Base-by-base conservation (phyloP, 1,140 invertebrate species). In the Homarus americanus region DNA sequence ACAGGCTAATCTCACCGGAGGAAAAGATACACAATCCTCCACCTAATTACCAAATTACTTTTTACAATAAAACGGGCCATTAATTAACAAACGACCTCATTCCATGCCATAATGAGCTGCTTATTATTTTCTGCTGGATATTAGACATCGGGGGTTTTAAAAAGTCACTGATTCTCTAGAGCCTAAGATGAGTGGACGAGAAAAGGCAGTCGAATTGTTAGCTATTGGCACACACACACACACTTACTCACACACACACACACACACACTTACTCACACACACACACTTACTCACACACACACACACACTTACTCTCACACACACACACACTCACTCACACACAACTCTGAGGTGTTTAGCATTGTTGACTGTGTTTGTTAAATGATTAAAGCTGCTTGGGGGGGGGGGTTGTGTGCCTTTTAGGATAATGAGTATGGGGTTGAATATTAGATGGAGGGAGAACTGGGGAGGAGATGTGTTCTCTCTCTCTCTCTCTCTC, bases 1-100 rank as follows among this genome's bases (percentile, higher is more conserved):
- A 79, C 76, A 79, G 40, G 20, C n/a, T 49, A 79, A 79, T 79
- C 44, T 20, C 24, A 79, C 20, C 49, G 7, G 76, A 79, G 5
- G 38, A 44, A 79, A 79, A 79, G 40, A 79, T 44, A 44, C 40
- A 79, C 40, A 79, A 79, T 69, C 32, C n/a, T 28, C 40, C n/a
- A 49, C 40, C 40, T 79, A 41, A 79, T 79, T 79, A 79, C 44
- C 76, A 44, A 79, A 79, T 79, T 79, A 79, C 28, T 79, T 79
- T 79, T 44, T 49, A 79, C 76, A 79, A 49, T 79, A 79, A 28
- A 28, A 41, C 34, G 76, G 76, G 76, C 40, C 7, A 79, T 79
- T 79, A 41, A 79, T 79, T 79, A 79, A 41, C 24, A n/a, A 9
- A 44, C 76, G 28, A 79, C 76, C 40, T 79, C 40, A 38, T 79